Conservation (phyloP, 2,797 vertebrate genomes). For the Buceros bicornis region DNA sequence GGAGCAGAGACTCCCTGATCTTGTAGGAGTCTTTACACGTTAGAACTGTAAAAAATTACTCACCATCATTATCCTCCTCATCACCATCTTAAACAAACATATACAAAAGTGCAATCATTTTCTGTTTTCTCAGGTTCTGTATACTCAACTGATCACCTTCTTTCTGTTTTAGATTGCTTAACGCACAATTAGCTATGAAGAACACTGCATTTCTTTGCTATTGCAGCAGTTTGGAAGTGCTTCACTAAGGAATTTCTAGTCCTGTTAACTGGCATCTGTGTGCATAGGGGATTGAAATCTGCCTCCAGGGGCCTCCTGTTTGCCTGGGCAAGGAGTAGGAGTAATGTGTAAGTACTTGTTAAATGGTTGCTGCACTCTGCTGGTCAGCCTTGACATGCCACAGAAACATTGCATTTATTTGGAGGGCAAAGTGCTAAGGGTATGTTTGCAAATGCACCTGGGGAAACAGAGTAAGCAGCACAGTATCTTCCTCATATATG, state of each 20-base stretch:
- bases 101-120: neutral
- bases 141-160: neutral
- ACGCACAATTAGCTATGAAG: neutral
- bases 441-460: neutral
- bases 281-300: neutral
- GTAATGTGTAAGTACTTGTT: neutral
- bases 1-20: neutral
- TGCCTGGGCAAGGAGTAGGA: neutral
- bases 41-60: neutral
- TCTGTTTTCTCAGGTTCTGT: neutral
- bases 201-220: neutral
- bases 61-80: neutral
- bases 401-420: neutral
- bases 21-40: neutral
- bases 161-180: neutral
- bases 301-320: neutral
- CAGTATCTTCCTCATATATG: fast-evolving
- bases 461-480: neutral
- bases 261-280: neutral
- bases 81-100: neutral
- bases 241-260: slow-evolving; percentile 1
- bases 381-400: neutral
- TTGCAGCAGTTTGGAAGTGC: neutral
- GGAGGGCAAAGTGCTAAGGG: neutral
- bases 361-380: slow-evolving; percentile 43